phyloP scores from a whole-genome alignment of 1,140 invertebrate genomes.

The Pentalonia nigronervosa region DNA sequence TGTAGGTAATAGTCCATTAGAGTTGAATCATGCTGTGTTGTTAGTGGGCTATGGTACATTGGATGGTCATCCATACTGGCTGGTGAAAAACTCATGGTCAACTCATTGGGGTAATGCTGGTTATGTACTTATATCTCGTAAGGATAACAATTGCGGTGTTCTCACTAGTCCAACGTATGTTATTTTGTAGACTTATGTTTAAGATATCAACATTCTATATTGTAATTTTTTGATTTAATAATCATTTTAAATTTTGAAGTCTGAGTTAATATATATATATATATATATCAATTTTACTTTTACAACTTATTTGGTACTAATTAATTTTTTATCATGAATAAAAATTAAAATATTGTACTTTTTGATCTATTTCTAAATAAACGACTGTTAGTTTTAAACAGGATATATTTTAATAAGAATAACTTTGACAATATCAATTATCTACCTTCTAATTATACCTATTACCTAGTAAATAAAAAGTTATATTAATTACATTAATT shows the following conservation, averaged over 20 bases:
- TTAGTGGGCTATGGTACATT: constrained; percentile 91
- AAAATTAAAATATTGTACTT: neutral
- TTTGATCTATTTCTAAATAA: constrained; percentile 1
- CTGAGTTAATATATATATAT: neutral
- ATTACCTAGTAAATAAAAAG: neutral
- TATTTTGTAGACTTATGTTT: constrained; percentile 59
- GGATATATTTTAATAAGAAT: neutral
- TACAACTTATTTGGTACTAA: neutral
- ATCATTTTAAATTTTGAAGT: neutral
- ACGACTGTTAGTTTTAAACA: neutral
- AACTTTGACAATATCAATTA: neutral
- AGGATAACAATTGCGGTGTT: constrained; percentile 92
- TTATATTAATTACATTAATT: neutral
- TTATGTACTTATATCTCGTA: constrained; percentile 87
- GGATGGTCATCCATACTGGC: constrained; percentile 85
- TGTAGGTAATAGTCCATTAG: constrained; percentile 74
- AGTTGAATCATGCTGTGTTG: constrained; percentile 90
- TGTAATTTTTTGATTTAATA: neutral
- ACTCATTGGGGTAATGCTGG: constrained; percentile 95
- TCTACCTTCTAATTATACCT: neutral
- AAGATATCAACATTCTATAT: neutral
- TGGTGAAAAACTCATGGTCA: constrained; percentile 95
- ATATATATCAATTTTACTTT: neutral
- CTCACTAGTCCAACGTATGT: constrained; percentile 87
- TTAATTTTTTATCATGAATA: neutral